Evolutionary conservation across 2,888 invertebrate genomes (phyloP).

Genomic region (Fragum sueziense): DNA sequence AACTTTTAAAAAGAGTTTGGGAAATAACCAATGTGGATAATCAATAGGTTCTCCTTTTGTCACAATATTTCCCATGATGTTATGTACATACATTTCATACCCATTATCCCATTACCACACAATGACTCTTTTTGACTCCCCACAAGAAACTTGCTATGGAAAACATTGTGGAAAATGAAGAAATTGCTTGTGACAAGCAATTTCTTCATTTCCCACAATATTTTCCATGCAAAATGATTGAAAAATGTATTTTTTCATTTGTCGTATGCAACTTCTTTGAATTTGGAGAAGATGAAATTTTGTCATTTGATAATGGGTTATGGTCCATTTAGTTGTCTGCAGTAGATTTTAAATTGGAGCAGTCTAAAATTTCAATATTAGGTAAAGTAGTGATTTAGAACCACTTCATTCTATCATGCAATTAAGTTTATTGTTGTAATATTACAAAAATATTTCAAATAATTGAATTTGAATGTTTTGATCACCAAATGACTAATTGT

Average conservation of each 20-base stretch:
- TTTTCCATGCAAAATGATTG: background rate
- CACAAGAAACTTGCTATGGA: background rate
- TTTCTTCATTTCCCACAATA: background rate
- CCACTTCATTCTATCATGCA: no score
- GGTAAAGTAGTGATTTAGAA: background rate
- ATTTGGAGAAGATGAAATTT: no score
- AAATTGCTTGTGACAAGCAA: background rate
- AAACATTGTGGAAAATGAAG: constrained; percentile 10
- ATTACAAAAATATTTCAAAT: no score
- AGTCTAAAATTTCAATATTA: background rate
- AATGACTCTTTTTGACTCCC: no score
- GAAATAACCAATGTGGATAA: background rate
- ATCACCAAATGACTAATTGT: no score
- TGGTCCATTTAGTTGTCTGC: background rate
- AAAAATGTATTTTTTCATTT: no score
- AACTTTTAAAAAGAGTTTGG: background rate
- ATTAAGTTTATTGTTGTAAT: no score
- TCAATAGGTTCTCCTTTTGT: background rate
- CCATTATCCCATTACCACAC: background rate
- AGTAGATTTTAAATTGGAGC: background rate
- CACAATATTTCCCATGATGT: no score
- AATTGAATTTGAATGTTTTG: no score
- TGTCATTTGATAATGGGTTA: background rate
- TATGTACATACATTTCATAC: background rate
- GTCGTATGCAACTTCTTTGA: no score